A percentile compares a stretch with the other conserved stretches of the same genome.
These are phyloP conservation scores for Limnephilus auricula DNA, from an alignment of 2,888 invertebrate species.

Conservation along the genomic window DNA sequence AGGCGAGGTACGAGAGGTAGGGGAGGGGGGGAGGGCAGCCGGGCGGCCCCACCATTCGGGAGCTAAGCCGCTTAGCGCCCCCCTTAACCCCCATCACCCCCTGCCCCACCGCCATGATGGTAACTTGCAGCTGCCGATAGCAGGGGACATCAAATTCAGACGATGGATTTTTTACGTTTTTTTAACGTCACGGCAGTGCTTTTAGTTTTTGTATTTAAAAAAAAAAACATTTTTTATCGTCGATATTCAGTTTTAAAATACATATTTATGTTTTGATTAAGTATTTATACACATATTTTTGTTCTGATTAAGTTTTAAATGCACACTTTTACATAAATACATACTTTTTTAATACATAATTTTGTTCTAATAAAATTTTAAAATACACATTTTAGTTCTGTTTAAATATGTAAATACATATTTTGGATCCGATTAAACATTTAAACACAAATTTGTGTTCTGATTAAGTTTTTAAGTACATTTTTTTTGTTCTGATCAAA, in stretches of 20 bases:
- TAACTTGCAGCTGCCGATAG: conserved; percentile 18
- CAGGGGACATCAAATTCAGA: conserved; percentile 13
- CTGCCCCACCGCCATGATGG: background rate
- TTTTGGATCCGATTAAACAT: too few species aligned
- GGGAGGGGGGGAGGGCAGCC: background rate
- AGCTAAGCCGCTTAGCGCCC: conserved; percentile 61
- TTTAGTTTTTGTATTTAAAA: background rate
- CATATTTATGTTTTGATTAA: too few species aligned
- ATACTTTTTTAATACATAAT: too few species aligned
- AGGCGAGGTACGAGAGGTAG: background rate
- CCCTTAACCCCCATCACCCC: conserved; percentile 8
- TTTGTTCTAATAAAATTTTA: too few species aligned
- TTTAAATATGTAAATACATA: background rate
- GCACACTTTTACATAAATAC: too few species aligned
- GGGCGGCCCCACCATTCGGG: conserved; percentile 43
- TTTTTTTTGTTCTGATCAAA: too few species aligned
- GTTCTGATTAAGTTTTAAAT: too few species aligned
- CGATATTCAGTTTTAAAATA: background rate
- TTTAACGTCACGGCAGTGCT: background rate
- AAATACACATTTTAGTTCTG: too few species aligned
- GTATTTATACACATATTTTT: too few species aligned
- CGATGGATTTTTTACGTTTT: background rate
- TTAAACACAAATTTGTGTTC: too few species aligned
- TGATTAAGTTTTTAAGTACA: background rate
- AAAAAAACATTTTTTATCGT: background rate